These are phyloP conservation scores for Eledone cirrhosa DNA, from an alignment of 2,888 invertebrate species.

Conservation along the genomic window DNA sequence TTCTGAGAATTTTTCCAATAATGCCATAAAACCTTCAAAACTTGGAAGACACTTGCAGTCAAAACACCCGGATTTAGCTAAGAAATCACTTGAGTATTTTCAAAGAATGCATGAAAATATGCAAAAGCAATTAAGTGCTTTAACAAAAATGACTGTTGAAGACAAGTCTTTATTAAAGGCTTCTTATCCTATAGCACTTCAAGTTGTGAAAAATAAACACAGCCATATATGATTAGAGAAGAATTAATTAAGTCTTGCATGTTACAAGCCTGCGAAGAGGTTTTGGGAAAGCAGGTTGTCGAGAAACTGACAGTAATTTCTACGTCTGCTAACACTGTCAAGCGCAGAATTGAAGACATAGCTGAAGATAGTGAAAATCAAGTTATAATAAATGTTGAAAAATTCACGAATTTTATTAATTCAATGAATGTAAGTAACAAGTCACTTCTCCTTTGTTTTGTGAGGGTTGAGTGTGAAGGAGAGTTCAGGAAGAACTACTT, in stretches of 20 bases:
- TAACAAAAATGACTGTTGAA: background rate
- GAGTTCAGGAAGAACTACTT: too few relatives aligned
- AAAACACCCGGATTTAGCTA: background rate
- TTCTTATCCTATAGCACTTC: background rate
- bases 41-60: background rate
- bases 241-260: background rate
- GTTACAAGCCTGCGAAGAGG: background rate
- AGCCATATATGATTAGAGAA: background rate
- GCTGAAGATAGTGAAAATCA: background rate
- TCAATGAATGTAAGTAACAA: background rate
- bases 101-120: constrained; percentile 2
- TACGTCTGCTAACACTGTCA: background rate
- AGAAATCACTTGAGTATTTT: background rate
- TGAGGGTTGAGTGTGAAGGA: background rate
- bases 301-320: background rate
- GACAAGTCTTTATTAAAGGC: too few relatives aligned
- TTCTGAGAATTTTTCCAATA: background rate
- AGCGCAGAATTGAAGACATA: background rate
- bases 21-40: background rate
- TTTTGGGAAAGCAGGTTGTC: background rate
- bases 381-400: background rate
- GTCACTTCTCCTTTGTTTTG: background rate
- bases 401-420: background rate
- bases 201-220: background rate
- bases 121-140: background rate